These are phyloP conservation scores for Rutilus rutilus DNA, from an alignment of 2,113 vertebrate species.

Conservation along the genomic window DNA sequence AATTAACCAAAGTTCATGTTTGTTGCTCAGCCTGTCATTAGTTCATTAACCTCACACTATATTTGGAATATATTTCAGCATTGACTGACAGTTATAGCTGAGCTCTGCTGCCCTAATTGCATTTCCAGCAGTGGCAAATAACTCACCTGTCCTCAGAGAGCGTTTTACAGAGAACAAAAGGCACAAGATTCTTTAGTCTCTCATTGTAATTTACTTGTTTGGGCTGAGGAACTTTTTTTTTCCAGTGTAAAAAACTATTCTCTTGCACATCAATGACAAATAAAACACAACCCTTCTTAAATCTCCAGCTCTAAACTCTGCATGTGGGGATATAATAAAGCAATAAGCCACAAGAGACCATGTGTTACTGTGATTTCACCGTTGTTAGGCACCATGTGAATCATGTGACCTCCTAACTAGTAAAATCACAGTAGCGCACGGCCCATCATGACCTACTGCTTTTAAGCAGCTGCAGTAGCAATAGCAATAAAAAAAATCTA, in stretches of 20 bases:
- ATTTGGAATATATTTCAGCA: constrained; percentile 41
- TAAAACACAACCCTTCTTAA: background rate
- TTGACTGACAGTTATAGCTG: constrained; percentile 34
- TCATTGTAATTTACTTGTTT: background rate
- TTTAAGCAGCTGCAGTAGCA: background rate
- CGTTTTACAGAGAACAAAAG: background rate
- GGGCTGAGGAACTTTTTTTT: constrained; percentile 6
- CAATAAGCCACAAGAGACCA: background rate
- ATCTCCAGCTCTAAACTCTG: background rate
- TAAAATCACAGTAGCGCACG: background rate
- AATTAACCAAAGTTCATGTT: constrained; percentile 23
- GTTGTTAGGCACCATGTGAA: constrained; percentile 12
- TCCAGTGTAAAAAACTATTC: background rate
- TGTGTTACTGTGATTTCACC: constrained; percentile 1
- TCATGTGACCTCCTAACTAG: background rate
- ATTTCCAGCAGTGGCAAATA: constrained; percentile 34
- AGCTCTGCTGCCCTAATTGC: constrained; percentile 4
- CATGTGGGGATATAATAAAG: background rate
- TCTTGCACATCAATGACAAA: background rate
- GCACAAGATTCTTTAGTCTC: constrained; percentile 13
- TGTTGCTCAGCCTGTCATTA: constrained; percentile 37
- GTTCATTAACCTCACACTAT: constrained; percentile 52
- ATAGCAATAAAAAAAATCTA: background rate
- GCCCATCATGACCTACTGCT: background rate
- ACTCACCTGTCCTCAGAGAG: constrained; percentile 36